A percentile compares a stretch with the other conserved stretches of the same genome.
phyloP scores from a whole-genome alignment of 2,797 vertebrate species.

The Myoxocephalus aenaeus region DNA sequence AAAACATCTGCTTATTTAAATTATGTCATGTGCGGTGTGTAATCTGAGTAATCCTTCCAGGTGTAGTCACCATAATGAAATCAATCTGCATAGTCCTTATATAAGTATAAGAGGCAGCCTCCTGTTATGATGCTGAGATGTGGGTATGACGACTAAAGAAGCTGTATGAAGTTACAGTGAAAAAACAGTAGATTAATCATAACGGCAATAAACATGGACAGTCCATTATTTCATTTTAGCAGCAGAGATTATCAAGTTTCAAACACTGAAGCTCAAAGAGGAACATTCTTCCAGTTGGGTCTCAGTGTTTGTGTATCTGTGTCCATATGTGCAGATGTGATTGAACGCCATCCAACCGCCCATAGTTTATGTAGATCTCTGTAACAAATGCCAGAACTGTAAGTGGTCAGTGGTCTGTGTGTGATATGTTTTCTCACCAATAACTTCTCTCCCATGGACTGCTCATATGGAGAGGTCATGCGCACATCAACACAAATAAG shows the following conservation, averaged over 20 bases:
- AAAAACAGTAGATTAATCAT: constrained; percentile 65
- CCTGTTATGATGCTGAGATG: constrained; percentile 24
- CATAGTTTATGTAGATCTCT: constrained; percentile 46
- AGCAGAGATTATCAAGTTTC: constrained; percentile 58
- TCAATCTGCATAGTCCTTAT: constrained; percentile 5
- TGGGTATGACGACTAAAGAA: constrained; percentile 18
- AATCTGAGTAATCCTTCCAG: constrained; percentile 16
- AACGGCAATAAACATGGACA: constrained; percentile 46
- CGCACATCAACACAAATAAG: constrained; percentile 49
- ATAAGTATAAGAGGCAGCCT: constrained; percentile 18
- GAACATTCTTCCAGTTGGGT: constrained; percentile 37
- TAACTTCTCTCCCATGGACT: constrained; percentile 25
- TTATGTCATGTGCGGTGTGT: neutral
- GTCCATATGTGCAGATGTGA: constrained; percentile 55
- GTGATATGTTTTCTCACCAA: constrained; percentile 37
- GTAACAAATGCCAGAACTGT: constrained; percentile 64
- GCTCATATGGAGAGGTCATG: constrained; percentile 31
- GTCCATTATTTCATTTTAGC: constrained; percentile 47
- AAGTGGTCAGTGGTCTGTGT: constrained; percentile 32
- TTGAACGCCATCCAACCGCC: constrained; percentile 53
- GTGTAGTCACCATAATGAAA: constrained; percentile 19
- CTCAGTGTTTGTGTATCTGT: constrained; percentile 52
- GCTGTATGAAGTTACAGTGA: constrained; percentile 54
- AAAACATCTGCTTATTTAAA: constrained; percentile 20
- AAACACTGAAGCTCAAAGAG: constrained; percentile 18